Evolutionary conservation across 2,113 vertebrate genomes (phyloP), one percentile per base, ranked within the genome.

Genomic region (Caracal caracal): DNA sequence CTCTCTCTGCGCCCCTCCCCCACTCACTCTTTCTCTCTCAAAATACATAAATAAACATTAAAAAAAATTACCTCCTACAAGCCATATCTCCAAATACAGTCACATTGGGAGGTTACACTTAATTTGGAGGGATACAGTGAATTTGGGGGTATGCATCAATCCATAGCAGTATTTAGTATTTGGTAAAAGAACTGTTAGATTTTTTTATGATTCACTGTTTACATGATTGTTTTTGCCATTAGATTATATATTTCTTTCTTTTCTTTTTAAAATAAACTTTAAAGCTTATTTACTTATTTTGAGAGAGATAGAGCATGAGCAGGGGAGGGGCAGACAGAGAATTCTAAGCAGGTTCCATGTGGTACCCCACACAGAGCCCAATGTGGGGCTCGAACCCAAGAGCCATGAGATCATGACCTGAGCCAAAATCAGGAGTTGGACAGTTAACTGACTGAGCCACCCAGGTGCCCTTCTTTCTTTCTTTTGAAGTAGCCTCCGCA

Each of bases 171-270:
- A 63, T 51, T 53, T 13, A 73, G 0, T 82, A 80, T 80, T 95
- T 93, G 28, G 70, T 85, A 40, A 84, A 90, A 87, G 35, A 90
- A 84, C 90, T 87, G 20, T 93, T 88, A 88, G 65, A 30, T 92
- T 93, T 8, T 75, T 92, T 89, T 95, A 28, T 93, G 56, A 92
- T 85, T 96, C 8, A 37, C 51, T 90, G 9, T 90, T 90, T 88
- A 84, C 8, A 47, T 28, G 53, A 68, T 61, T 83, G 13, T 73
- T 28, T 93, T 93, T 78, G 13, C 30, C 2, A 71, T 68, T 84
- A 80, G n/a, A 12, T 85, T 78, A 37, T 66, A 53, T 4, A 82
- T 78, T 75, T 94, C 33, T 79, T 79, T 15, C 53, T 59, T 24
- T 59, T 59, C 56, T 30, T 30, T 47, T 76, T 47, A 4, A 30